A percentile compares a stretch with the other conserved stretches of the same genome.
These are phyloP conservation scores for Micrasema longulum DNA, from an alignment of 1,140 invertebrate species.

Conservation along the genomic window DNA sequence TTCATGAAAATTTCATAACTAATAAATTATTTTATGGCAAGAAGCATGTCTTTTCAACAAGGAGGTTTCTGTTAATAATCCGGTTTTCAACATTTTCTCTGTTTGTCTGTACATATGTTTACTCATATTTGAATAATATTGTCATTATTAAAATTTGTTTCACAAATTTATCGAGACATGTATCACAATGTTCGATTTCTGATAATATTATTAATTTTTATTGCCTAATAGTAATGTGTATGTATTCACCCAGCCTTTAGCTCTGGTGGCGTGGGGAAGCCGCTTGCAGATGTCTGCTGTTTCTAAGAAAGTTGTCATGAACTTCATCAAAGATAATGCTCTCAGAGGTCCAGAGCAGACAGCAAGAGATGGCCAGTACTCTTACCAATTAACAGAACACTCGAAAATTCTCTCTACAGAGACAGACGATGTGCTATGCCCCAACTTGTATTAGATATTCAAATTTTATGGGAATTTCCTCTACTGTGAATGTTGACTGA, in stretches of 20 bases:
- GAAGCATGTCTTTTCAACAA: no score
- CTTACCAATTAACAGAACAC: slow-evolving; percentile 66
- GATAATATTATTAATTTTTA: background rate
- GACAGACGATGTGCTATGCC: slow-evolving; percentile 69
- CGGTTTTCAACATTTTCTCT: no score
- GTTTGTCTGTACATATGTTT: no score
- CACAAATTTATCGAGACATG: background rate
- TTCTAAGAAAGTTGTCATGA: slow-evolving; percentile 67
- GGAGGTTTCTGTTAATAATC: no score
- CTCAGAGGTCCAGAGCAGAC: slow-evolving; percentile 75
- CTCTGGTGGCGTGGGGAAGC: slow-evolving; percentile 82
- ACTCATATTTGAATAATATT: no score
- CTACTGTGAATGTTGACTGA: background rate
- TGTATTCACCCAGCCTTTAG: slow-evolving; percentile 74
- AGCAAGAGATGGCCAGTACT: slow-evolving; percentile 74
- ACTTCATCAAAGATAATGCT: slow-evolving; percentile 77
- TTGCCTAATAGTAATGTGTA: no score
- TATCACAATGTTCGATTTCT: no score
- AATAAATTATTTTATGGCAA: no score
- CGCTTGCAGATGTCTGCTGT: slow-evolving; percentile 79
- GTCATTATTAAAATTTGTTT: no score
- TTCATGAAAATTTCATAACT: no score
- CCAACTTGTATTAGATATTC: slow-evolving; percentile 49
- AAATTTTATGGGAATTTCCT: slow-evolving; percentile 12
- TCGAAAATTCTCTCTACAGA: slow-evolving; percentile 69